These are phyloP conservation scores for Polypterus bichir DNA, from an alignment of 2,113 vertebrate species.

Conservation along the genomic window DNA sequence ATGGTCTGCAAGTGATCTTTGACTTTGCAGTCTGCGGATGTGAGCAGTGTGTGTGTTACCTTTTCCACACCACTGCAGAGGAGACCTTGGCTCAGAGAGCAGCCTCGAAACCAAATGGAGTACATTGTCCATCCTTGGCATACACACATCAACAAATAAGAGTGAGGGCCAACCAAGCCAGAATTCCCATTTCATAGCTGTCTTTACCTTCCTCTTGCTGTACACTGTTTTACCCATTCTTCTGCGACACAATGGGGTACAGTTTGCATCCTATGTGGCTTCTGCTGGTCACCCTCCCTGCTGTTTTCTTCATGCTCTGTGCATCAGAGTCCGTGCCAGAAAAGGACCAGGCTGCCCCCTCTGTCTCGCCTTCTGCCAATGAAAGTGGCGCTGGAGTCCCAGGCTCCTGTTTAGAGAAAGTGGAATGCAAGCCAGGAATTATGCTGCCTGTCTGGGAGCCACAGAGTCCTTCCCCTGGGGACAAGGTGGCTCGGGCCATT, in stretches of 20 bases:
- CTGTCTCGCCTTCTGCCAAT: slow-evolving; percentile 23
- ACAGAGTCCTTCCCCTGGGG: slow-evolving; percentile 45
- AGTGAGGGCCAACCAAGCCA: no score
- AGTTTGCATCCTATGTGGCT: slow-evolving; percentile 19
- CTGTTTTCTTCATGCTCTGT: slow-evolving; percentile 21
- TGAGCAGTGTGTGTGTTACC: no score
- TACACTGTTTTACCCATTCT: no score
- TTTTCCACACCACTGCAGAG: no score
- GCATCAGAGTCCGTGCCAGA: slow-evolving; percentile 16
- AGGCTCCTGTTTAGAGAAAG: slow-evolving; percentile 31
- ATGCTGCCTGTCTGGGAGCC: slow-evolving; percentile 80
- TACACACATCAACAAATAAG: no score
- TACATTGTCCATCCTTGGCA: no score
- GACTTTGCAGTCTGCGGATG: no score
- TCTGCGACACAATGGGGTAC: neutral
- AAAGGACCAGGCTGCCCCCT: slow-evolving; percentile 25
- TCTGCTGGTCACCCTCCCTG: slow-evolving; percentile 26
- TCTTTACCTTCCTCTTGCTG: no score
- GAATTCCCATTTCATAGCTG: no score
- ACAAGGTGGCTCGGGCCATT: slow-evolving; percentile 66
- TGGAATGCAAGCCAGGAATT: slow-evolving; percentile 59
- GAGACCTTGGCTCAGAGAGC: no score
- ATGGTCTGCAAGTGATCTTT: no score
- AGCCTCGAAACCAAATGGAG: no score
- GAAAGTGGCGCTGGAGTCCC: slow-evolving; percentile 19